Evolutionary conservation across 92 coral and sea anemone species (phyloP).

Genomic region (Hydrozoanthus gracilis): DNA sequence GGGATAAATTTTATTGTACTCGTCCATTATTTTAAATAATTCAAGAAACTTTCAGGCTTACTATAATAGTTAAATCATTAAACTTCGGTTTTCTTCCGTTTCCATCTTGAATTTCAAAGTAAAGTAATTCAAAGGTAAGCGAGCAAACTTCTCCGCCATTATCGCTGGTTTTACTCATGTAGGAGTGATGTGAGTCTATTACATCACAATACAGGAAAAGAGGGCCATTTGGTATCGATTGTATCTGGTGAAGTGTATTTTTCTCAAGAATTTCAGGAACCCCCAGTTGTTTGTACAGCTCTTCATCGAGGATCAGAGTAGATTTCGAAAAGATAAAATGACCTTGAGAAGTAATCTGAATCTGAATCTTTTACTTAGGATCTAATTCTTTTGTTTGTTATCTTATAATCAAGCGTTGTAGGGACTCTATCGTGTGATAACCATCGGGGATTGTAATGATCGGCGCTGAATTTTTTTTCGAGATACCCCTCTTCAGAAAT

Average conservation of each 20-base stretch:
- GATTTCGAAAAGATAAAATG: not conserved
- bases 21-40: not conserved
- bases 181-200: not conserved
- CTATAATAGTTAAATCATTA: not conserved
- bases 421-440: conserved; percentile 4
- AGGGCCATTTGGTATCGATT: not conserved
- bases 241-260: not conserved
- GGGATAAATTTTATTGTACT: not conserved
- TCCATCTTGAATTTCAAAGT: not conserved
- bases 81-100: not conserved
- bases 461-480: not conserved
- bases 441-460: not conserved
- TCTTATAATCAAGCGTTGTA: not conserved
- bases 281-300: not conserved
- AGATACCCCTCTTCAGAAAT: not conserved
- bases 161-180: not conserved
- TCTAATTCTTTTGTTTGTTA: not conserved
- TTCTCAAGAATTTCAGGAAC: not conserved
- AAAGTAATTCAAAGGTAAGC: not conserved
- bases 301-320: not conserved
- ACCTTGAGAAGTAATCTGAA: not conserved
- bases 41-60: not conserved
- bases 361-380: not conserved
- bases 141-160: not conserved
- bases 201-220: not conserved